Base-by-base conservation (phyloP, 2,113 vertebrate species). In the Indri indri region DNA sequence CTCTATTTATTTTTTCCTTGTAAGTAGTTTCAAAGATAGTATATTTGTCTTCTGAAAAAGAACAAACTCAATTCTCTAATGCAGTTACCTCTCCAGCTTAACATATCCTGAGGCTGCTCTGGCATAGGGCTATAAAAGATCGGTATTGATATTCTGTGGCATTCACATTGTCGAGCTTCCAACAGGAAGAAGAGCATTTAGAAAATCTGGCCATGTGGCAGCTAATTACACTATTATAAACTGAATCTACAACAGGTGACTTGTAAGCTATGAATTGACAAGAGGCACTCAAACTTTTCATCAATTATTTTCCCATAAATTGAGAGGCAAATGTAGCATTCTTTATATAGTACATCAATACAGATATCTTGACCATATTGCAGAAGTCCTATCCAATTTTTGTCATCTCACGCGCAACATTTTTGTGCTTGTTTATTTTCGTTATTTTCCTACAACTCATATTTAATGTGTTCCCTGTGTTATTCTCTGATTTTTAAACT, bases 31-130 rank as follows among this genome's bases (percentile, higher is more conserved):
- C 97, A 97, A 98, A 98, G 98, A 98, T 98, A 98, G 98, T 98
- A 97, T 98, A 98, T 98, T 98, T 98, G 98, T 98, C 98, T 99
- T 99, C 98, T 98, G 97, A 98, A 98, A 98, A 98, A 98, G 98
- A 99, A 98, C 98, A 98, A 98, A 99, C 97, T 98, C 98, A 97
- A 98, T 97, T 97, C 97, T 99, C 2, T 84, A 98, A 98, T 95
- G 98, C 96, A 98, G 97, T 99, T 98, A 97, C 97, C 59, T 84
- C 17, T 97, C 98, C 98, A 97, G 96, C 95, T 97, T 96, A 97
- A 95, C 96, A 96, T 98, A 97, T 98, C 98, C 98, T 25, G 96
- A 87, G 98, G 99, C 98, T 97, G 76, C 96, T 98, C 96, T 98
- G 98, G 98, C 98, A 98, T 93, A 95, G 88, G 97, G 97, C 94